Conservation (phyloP, 1,140 invertebrate genomes). For the Tetranychus urticae region DNA sequence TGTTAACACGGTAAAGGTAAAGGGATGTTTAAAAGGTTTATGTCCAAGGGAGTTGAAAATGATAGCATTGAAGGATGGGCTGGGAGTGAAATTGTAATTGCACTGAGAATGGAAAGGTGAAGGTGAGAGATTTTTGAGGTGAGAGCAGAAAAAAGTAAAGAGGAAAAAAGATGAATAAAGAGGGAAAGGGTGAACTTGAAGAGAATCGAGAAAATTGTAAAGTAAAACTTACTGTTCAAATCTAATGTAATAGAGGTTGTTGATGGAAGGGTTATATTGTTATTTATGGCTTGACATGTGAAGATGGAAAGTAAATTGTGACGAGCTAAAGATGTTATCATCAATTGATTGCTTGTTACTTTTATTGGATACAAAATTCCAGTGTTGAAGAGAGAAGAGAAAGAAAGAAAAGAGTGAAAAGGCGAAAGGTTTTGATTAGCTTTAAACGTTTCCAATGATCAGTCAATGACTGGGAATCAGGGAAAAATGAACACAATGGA, state of each 20-base stretch:
- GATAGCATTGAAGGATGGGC: no score
- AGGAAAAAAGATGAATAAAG: background rate
- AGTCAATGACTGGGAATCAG: no score
- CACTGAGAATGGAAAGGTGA: no score
- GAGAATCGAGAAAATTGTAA: background rate
- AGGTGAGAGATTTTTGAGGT: no score
- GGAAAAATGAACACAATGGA: no score
- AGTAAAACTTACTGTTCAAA: conserved; percentile 16
- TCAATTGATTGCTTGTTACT: conserved; percentile 39
- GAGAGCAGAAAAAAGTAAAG: background rate
- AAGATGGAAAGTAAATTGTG: conserved; percentile 50
- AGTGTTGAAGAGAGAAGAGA: background rate
- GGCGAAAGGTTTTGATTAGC: no score
- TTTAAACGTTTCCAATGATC: no score
- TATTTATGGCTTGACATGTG: conserved; percentile 35
- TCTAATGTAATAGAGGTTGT: conserved; percentile 17
- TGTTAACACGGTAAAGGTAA: no score
- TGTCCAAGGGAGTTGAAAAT: no score
- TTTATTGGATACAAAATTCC: background rate
- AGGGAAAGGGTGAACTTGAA: background rate
- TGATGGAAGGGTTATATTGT: conserved; percentile 16
- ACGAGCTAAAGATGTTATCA: conserved; percentile 41
- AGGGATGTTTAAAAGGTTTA: no score
- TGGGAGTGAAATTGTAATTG: no score
- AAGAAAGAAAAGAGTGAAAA: background rate